phyloP scores from a whole-genome alignment of 2,113 vertebrate genomes.

The Anolis sagrei region DNA sequence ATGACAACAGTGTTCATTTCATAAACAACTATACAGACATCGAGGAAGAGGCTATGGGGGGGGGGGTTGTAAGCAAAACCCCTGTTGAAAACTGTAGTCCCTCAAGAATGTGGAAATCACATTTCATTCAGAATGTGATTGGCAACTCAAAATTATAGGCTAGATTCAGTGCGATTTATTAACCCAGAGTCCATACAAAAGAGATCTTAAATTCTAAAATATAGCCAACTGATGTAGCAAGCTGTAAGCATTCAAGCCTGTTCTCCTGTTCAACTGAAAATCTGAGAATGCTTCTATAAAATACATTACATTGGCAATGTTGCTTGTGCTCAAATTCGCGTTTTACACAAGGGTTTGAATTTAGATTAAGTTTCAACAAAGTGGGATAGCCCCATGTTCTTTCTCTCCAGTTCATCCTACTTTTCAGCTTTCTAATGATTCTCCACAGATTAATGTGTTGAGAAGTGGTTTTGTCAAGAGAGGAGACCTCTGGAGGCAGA shows the following conservation, averaged over 20 bases:
- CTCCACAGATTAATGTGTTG: no score
- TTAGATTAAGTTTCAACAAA: not conserved
- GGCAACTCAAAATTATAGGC: not conserved
- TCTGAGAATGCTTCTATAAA: not conserved
- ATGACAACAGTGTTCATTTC: not conserved
- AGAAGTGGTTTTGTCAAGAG: no score
- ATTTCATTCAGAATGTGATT: not conserved
- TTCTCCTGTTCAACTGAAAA: not conserved
- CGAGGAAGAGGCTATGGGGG: not conserved
- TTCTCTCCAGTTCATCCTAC: no score
- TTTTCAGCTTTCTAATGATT: no score
- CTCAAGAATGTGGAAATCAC: not conserved
- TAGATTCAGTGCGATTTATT: not conserved
- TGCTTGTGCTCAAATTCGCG: not conserved
- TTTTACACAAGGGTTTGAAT: not conserved
- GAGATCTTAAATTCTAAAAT: not conserved
- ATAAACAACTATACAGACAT: not conserved
- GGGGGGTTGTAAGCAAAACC: not conserved
- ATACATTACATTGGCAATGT: not conserved
- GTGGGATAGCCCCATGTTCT: no score
- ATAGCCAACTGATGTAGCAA: not conserved
- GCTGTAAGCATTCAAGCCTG: not conserved
- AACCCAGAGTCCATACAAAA: not conserved
- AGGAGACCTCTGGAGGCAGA: no score
- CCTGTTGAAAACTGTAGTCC: not conserved